Conservation (phyloP, 35 echinoderm and acorn worm species). For the Acanthaster planci region DNA sequence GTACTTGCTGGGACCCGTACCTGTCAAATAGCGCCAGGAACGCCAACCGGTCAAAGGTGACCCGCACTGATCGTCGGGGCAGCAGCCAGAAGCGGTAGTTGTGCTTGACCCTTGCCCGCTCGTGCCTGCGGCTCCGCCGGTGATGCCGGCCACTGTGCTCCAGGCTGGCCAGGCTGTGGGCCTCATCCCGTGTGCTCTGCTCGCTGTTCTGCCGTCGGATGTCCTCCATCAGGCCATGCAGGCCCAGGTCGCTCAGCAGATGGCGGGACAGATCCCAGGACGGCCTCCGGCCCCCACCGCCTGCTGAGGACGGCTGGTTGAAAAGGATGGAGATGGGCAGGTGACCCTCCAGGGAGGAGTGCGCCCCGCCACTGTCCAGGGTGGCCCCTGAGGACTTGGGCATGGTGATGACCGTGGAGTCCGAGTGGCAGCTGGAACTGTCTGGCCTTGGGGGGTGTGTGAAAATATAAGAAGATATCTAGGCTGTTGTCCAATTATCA, state of each 20-base stretch:
- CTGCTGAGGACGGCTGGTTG: background rate
- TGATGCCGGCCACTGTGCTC: conserved; percentile 48
- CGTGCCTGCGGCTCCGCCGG: conserved; percentile 54
- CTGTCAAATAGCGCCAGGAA: conserved; percentile 97
- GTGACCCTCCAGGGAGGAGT: background rate
- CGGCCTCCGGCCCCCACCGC: background rate
- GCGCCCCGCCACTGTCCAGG: background rate
- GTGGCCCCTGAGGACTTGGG: conserved; percentile 46
- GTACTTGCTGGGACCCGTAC: conserved; percentile 39
- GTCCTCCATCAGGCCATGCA: conserved; percentile 42
- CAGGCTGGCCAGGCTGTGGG: conserved; percentile 56
- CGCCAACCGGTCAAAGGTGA: conserved; percentile 87
- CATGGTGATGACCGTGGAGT: conserved; percentile 80
- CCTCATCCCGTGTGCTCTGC: conserved; percentile 58
- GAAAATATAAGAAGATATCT: no score
- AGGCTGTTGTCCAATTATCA: no score
- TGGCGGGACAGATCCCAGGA: conserved; percentile 57
- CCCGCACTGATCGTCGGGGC: conserved; percentile 87
- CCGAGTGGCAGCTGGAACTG: conserved; percentile 82
- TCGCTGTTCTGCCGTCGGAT: conserved; percentile 45
- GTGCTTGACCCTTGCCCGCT: conserved; percentile 82
- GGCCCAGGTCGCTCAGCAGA: conserved; percentile 44
- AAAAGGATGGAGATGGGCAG: conserved; percentile 48
- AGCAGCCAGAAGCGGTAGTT: conserved; percentile 98
- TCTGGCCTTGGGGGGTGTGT: conserved; percentile 51